Base-by-base conservation (phyloP, 2,888 invertebrate genomes). In the Drosophila colorata region DNA sequence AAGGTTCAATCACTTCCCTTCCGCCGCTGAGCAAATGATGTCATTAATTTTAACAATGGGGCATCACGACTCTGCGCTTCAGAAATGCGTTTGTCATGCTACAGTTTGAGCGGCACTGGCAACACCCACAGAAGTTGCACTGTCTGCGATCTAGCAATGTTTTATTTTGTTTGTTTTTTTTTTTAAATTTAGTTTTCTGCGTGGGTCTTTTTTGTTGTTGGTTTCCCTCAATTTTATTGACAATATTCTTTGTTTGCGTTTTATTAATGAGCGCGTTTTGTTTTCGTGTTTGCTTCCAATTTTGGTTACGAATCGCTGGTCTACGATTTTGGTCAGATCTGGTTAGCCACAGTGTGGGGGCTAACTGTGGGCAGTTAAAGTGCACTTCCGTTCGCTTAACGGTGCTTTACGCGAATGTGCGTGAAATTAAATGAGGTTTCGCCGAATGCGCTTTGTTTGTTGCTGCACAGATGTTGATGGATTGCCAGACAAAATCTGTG, bases 191-290 rank as follows among this genome's bases (percentile, higher is more conserved):
- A 16, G n/a, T 9, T 13, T 33, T 31, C 13, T 44, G 85, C 79
- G 85, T 87, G 82, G 85, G 87, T 49, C 48, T 51, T 43, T 57
- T 63, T 48, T 28, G 63, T 46, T 13, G 60, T 31, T 33, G 40
- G 44, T 67, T 59, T 69, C 49, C 33, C 55, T 72, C 64, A 51
- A 65, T 66, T 81, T 84, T 88, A 81, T 84, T 84, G 87, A 88
- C 78, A 74, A 76, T 83, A 74, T 80, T 78, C 75, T 76, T 79
- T 78, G 74, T 75, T 79, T 74, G 69, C 55, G 56, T 83, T 80
- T 88, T 86, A 80, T 80, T 86, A 86, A 81, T 88, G 83, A 88
- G 73, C 74, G 68, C 74, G 78, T 86, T 88, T 89, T 77, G 76
- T 76, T 70, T 70, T 46, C 61, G 44, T 59, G 23, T 25, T 58